These are phyloP conservation scores for Dipodomys merriami DNA, from an alignment of 2,113 vertebrate species.

Conservation along the genomic window DNA sequence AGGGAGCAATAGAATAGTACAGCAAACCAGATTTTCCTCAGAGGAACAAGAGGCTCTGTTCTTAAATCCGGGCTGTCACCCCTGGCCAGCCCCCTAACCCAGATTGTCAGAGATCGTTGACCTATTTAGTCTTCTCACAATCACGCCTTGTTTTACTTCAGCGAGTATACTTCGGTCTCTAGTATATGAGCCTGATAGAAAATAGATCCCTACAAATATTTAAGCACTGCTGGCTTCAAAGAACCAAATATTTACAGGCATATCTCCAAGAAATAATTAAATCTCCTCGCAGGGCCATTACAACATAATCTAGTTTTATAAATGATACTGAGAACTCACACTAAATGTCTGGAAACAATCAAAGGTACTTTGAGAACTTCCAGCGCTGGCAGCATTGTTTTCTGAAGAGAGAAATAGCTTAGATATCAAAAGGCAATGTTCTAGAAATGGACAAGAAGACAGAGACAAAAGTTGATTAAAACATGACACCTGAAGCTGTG, in stretches of 20 bases:
- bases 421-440: background rate
- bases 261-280: slow-evolving; percentile 41
- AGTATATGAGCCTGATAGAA: background rate
- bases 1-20: background rate
- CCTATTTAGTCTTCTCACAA: background rate
- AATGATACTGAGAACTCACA: background rate
- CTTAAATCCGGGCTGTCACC: background rate
- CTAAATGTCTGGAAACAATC: background rate
- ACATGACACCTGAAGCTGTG: background rate
- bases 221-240: background rate
- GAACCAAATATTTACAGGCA: slow-evolving; percentile 15
- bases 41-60: background rate
- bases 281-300: background rate
- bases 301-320: background rate
- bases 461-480: background rate
- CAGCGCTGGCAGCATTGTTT: background rate
- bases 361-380: background rate
- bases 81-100: background rate
- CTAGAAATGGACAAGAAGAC: background rate
- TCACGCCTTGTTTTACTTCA: background rate
- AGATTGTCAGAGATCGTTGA: background rate
- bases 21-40: background rate
- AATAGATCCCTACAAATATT: background rate
- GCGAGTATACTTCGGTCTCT: background rate
- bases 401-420: background rate